Conservation (phyloP, 2,888 invertebrate genomes). For the Plebejus argus region DNA sequence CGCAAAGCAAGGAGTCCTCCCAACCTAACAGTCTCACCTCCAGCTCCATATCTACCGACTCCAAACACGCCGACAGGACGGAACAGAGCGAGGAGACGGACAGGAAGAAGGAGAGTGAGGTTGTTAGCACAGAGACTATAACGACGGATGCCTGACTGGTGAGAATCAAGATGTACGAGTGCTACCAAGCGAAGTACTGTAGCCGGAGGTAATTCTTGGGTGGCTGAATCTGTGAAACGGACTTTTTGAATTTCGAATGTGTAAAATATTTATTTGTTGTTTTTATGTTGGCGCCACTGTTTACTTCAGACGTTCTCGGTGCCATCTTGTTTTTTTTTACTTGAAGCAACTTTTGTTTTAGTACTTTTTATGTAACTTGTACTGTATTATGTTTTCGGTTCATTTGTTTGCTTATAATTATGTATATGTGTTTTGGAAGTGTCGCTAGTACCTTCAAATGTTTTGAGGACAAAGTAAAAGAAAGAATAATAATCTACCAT, state of each 20-base stretch:
- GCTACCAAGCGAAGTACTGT: conserved; percentile 33
- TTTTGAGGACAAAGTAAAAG: neutral
- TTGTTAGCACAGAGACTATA: conserved; percentile 46
- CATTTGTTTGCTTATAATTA: neutral
- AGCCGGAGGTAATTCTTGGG: conserved; percentile 32
- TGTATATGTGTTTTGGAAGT: neutral
- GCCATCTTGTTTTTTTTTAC: conserved; percentile 7
- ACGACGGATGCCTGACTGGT: conserved; percentile 67
- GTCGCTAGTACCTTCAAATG: neutral
- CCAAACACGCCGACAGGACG: conserved; percentile 53
- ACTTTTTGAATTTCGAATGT: conserved; percentile 34
- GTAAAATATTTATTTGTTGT: conserved; percentile 18
- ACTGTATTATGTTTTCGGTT: neutral
- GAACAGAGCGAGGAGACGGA: conserved; percentile 40
- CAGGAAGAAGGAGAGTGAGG: conserved; percentile 46
- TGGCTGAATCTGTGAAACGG: conserved; percentile 14
- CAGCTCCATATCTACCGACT: conserved; percentile 70
- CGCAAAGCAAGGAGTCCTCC: conserved; percentile 66
- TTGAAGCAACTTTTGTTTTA: neutral
- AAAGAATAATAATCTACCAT: neutral
- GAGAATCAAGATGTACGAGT: conserved; percentile 56
- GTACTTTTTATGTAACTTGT: neutral
- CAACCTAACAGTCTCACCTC: conserved; percentile 72
- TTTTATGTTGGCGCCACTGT: conserved; percentile 11
- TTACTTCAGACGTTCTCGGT: conserved; percentile 1